Base-by-base conservation (phyloP, 2,888 invertebrate species). In the Apodemia mormo region DNA sequence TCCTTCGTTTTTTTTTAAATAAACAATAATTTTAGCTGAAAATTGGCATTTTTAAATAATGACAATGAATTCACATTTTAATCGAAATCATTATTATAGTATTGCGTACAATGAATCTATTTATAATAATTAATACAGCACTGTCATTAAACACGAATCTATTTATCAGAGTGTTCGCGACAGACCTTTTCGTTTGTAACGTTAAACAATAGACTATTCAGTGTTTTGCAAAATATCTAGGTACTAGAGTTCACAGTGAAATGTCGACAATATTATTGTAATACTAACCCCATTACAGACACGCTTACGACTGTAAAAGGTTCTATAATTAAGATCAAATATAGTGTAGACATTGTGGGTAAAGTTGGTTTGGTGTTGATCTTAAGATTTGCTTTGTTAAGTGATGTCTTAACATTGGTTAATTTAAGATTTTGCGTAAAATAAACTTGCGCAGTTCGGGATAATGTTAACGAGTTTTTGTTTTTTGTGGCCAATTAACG, bases 121-220 rank as follows among this genome's bases (percentile, higher is more conserved):
- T 64, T 33, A 64, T 82, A 76, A 64, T 82, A 76, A 85, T 82
- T 81, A 84, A 85, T 84, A 86, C 82, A 78, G 77, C 77, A 81
- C 82, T 85, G 80, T 82, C 84, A 82, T 82, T 72, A 82, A 81
- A 83, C 78, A 81, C 81, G 84, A 70, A 85, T 84, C 85, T 83
- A 86, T 87, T 85, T 85, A 87, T 86, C 83, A 82, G 81, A 81
- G 82, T 80, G 81, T 82, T 80, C 80, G 84, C 80, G 83, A 85
- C 82, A 85, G 61, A 64, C 61, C 84, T 87, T 87, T 88, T 85
- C 86, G 85, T 87, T 84, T 84, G 80, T 80, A 79, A 81, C 82
- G 61, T 64, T 80, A 85, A 89, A 90, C 90, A 91, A 90, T 90
- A 80, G 85, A 76, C 82, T 81, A 86, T 90, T 90, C 85, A 87